Base-by-base conservation (phyloP, 2,797 vertebrate species). In the Melanotaenia boesemani region DNA sequence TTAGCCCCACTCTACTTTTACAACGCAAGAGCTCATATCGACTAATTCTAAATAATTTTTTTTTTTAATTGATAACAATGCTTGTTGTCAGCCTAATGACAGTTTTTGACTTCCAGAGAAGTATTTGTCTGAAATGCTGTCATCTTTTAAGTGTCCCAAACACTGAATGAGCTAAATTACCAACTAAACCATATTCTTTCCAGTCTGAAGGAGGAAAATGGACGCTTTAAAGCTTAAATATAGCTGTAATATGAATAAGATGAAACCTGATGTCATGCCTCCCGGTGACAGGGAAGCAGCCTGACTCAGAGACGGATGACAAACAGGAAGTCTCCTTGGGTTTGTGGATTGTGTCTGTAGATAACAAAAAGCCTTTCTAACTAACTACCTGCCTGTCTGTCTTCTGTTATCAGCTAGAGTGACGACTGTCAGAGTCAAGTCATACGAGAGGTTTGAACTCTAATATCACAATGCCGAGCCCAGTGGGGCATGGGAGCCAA, bases 1-100 rank as follows among this genome's bases (percentile, higher is more conserved):
- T 93, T 72, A 94, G 80, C 63, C 76, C 55, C 85, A 84, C 78
- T 86, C 79, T 86, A 86, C 81, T 84, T 80, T 86, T 79, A 75
- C 72, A 74, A 74, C 83, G 83, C 81, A 55, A 75, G 16, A 52
- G 64, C 79, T 73, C 30, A 7, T 32, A 34, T 58, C 1, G 37
- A 66, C 71, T 10, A 36, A n/a, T 57, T 4, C 22, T 16, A 55
- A 18, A 20, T 6, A 15, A 7, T 16, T 15, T 12, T 20, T 15
- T 12, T 20, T 16, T 28, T 20, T 46, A 63, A 26, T 8, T 63
- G 7, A 44, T 44, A 4, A 63, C 61, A 61, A 61, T 52, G n/a
- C 9, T 68, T 0, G 68, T 20, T 36, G n/a, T 50, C 56, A 69
- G 13, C 20, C 22, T 22, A 20, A 48, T 18, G 0, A 36, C 30